Base-by-base conservation (phyloP, 2,888 invertebrate genomes). In the Amphimallon solstitiale region DNA sequence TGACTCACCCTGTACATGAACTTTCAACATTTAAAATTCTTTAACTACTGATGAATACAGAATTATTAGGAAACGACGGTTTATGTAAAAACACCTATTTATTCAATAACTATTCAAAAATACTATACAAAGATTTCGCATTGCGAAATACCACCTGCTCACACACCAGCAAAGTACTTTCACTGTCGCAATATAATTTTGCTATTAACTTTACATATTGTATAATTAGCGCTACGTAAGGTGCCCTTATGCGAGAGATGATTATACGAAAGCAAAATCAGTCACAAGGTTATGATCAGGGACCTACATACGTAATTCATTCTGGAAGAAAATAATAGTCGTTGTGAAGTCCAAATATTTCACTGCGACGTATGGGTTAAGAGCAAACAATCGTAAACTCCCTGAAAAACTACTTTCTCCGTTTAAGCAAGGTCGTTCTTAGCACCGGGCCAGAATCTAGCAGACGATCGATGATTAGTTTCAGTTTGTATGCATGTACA, bases 401-500 rank as follows among this genome's bases (percentile, higher is more conserved):
- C 63, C 68, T 63, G 61, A 63, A 66, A 66, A 71, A 71, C 72
- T 63, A 72, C 72, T 72, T 72, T 72, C 72, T 72, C 72, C 66
- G 62, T 52, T 59, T 61, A 61, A 45, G 61, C 71, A 71, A 72
- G 71, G 72, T 65, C 70, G 68, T 38, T 63, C 29, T 45, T 48
- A 66, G 62, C 64, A 67, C 67, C 68, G 70, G 70, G 54, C 70
- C 70, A 66, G 66, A 59, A 43, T 65, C 63, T 60, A 65, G 67
- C 68, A 71, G 68, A 66, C 70, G 65, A 66, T 62, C 68, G 38
- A 14, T 38, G 35, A 65, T 37, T 48, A 65, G 65, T 68, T 70
- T 67, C 63, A 65, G 61, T 69, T 63, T 51, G 35, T 34, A 35
- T 63, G 63, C 49, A 61, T 59, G 48, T 48, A 66, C 62, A 61